phyloP scores from a whole-genome alignment of 2,797 vertebrate species.

The Pangasius krempfi region DNA sequence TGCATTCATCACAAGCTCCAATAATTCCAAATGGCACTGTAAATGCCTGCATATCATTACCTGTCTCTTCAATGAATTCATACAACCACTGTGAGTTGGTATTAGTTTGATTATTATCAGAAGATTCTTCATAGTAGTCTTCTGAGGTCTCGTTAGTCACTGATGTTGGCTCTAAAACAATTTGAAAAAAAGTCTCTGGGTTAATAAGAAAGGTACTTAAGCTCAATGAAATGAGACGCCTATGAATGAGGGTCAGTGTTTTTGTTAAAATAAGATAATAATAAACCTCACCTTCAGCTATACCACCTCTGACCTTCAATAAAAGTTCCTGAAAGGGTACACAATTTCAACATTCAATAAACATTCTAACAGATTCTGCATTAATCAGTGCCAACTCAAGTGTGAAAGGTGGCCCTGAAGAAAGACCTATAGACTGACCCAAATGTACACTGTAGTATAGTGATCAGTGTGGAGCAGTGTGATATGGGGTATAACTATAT shows the following conservation, averaged over 20 bases:
- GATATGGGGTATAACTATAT: not conserved
- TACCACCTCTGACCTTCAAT: not conserved
- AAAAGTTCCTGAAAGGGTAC: not conserved
- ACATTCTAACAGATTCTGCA: not conserved
- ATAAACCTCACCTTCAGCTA: conserved; percentile 1
- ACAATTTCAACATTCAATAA: not conserved
- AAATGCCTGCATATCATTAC: not conserved
- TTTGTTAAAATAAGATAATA: not conserved
- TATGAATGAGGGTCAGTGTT: not conserved
- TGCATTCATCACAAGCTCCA: not conserved
- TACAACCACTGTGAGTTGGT: conserved; percentile 1
- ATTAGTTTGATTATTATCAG: not conserved
- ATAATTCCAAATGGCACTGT: not conserved
- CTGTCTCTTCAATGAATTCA: conserved; percentile 6
- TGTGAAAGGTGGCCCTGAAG: not conserved
- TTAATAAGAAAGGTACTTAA: not conserved
- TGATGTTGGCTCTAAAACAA: conserved; percentile 11
- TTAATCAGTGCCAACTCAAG: not conserved
- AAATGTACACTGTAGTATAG: not conserved
- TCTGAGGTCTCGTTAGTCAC: not conserved
- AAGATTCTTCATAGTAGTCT: conserved; percentile 9
- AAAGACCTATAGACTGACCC: not conserved
- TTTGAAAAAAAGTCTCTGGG: not conserved
- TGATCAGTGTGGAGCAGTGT: not conserved
- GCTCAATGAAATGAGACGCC: not conserved